Evolutionary conservation across 2,113 vertebrate species (phyloP).

Genomic region (Vulpes lagopus): DNA sequence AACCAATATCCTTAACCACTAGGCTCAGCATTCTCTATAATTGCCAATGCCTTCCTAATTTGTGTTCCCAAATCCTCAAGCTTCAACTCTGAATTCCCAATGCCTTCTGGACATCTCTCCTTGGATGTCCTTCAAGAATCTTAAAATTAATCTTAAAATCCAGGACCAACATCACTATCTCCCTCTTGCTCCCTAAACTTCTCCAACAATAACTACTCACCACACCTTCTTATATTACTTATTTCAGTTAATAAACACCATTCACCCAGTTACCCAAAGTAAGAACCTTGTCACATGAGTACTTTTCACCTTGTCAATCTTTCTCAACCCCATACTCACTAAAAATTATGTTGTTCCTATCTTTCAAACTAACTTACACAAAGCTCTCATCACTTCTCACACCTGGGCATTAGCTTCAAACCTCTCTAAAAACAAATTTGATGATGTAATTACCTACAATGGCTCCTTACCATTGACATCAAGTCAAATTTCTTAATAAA

Average conservation of each 20-base stretch:
- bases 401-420: neutral
- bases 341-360: neutral
- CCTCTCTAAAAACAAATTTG: constrained; percentile 37
- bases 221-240: neutral
- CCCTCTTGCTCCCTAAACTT: neutral
- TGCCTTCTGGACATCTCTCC: neutral
- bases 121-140: neutral
- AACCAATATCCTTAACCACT: constrained; percentile 1
- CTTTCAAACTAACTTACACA: constrained; percentile 39
- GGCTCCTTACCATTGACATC: neutral
- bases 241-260: constrained; percentile 7
- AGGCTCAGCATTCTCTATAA: neutral
- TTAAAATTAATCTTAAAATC: neutral
- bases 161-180: neutral
- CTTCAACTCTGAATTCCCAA: constrained; percentile 33
- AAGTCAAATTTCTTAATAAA: constrained; percentile 37
- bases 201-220: constrained; percentile 8
- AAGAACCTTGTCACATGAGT: neutral
- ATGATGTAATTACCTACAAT: neutral
- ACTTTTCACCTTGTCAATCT: constrained; percentile 13
- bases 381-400: neutral
- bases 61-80: neutral
- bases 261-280: neutral
- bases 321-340: neutral
- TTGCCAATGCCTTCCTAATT: neutral